These are phyloP conservation scores for Drosophila miranda DNA, from an alignment of 1,140 invertebrate genomes.

Conservation along the genomic window DNA sequence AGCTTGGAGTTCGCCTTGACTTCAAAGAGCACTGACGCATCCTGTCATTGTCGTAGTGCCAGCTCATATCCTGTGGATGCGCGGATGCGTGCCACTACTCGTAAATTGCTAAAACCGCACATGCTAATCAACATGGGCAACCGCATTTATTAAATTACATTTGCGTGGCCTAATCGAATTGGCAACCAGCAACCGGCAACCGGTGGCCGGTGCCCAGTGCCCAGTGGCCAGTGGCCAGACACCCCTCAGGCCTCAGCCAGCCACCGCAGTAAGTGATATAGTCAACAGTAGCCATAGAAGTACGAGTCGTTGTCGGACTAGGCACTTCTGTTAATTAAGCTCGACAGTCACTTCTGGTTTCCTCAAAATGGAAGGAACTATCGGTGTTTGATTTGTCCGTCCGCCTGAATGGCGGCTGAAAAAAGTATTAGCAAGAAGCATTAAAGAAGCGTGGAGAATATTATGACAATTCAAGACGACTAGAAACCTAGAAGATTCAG, in stretches of 20 bases:
- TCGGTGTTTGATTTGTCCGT: too few species aligned
- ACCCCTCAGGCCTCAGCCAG: background rate
- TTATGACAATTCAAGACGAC: too few species aligned
- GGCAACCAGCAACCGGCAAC: conserved; percentile 25
- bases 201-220: conserved; percentile 22
- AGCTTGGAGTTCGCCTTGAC: conserved; percentile 1
- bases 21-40: conserved; percentile 34
- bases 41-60: conserved; percentile 56
- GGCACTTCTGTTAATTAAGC: conserved; percentile 44
- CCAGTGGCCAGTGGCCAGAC: conserved; percentile 12
- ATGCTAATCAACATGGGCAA: conserved; percentile 73
- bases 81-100: conserved; percentile 6
- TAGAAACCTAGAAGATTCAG: too few species aligned
- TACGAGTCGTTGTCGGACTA: too few species aligned
- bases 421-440: too few species aligned
- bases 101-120: conserved; percentile 76
- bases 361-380: conserved; percentile 21
- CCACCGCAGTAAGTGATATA: conserved; percentile 8
- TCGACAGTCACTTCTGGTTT: conserved; percentile 6
- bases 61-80: conserved; percentile 71
- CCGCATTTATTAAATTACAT: conserved; percentile 80
- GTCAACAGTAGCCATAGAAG: conserved; percentile 25
- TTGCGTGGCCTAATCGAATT: conserved; percentile 65
- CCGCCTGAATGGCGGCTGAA: too few species aligned
- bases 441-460: too few species aligned